Conservation (phyloP, 2,797 vertebrate species). For the Lophotriccus pileatus region DNA sequence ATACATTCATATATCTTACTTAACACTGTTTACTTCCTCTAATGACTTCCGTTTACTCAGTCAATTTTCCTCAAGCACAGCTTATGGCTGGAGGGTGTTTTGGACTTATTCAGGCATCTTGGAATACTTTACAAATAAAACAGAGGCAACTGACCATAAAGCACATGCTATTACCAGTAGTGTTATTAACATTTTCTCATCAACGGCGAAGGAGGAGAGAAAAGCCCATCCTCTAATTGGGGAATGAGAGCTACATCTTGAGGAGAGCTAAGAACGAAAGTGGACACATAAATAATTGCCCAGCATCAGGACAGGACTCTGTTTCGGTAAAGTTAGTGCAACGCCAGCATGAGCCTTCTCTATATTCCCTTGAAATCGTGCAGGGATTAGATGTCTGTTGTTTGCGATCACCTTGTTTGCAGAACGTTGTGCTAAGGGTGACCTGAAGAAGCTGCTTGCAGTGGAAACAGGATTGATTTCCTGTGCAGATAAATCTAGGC, state of each 20-base stretch:
- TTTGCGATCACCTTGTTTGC: background rate
- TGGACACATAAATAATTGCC: background rate
- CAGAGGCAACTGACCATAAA: background rate
- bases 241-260: background rate
- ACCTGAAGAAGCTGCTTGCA: background rate
- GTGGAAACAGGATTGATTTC: background rate
- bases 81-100: conserved; percentile 16
- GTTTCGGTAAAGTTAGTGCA: background rate
- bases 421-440: background rate
- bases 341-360: background rate
- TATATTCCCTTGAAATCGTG: background rate
- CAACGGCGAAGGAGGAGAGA: background rate
- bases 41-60: conserved; percentile 18
- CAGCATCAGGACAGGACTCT: background rate
- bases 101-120: background rate
- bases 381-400: background rate
- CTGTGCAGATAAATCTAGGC: background rate
- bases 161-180: background rate
- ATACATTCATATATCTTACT: conserved; percentile 7
- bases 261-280: background rate
- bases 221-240: background rate
- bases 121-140: background rate
- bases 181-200: background rate
- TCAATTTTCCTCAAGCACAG: background rate
- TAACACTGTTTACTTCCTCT: conserved; percentile 34